These are phyloP conservation scores for Allobates femoralis DNA, from an alignment of 2,797 vertebrate species.

Conservation along the genomic window DNA sequence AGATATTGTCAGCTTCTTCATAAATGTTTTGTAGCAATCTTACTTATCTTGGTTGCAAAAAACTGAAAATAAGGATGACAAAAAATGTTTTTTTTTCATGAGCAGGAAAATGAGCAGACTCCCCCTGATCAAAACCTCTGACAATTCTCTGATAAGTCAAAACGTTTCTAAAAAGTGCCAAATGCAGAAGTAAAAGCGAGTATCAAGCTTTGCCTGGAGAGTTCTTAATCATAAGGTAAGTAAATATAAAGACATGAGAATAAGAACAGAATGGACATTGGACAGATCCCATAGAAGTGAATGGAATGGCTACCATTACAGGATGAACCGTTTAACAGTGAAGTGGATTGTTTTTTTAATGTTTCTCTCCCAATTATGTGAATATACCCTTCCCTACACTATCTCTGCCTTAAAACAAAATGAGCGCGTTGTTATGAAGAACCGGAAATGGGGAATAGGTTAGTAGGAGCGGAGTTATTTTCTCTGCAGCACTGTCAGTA, in stretches of 20 bases:
- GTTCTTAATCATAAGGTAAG: background rate
- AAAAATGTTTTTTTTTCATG: no score
- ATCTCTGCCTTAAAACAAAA: background rate
- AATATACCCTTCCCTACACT: background rate
- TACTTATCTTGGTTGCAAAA: no score
- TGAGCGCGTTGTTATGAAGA: background rate
- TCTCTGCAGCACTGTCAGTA: slow-evolving; percentile 9
- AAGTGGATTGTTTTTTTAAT: no score
- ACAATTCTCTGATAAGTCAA: no score
- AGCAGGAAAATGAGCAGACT: no score
- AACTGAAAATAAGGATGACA: no score
- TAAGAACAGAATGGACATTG: background rate
- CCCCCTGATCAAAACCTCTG: no score
- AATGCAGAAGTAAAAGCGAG: no score
- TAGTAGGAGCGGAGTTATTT: background rate
- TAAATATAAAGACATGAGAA: background rate
- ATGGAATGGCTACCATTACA: background rate
- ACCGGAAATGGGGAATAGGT: background rate
- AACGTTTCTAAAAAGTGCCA: no score
- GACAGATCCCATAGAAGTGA: background rate
- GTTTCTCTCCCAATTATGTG: background rate
- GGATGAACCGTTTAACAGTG: no score
- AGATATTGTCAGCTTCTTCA: no score
- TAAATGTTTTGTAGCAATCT: no score
- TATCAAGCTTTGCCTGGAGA: background rate